Base-by-base conservation (phyloP, 1,140 invertebrate genomes). In the Drosophila pseudoananassae region DNA sequence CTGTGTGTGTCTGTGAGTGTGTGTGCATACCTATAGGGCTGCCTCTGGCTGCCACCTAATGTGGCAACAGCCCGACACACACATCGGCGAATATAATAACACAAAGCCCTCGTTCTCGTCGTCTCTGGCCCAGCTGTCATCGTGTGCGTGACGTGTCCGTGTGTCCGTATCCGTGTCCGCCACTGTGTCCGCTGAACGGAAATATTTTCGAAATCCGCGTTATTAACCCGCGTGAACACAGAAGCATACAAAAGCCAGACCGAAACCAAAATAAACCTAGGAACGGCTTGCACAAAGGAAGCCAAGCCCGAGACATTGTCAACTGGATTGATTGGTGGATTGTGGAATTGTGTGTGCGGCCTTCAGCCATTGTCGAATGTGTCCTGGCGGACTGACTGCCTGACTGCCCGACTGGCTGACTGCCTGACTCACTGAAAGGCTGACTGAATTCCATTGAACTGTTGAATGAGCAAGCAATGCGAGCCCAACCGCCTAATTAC, bases 71-170 rank as follows among this genome's bases (percentile, higher is more conserved):
- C 50, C 15, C 10, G 14, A 15, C 40, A 47, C 76, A 74, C 72
- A 64, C 74, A 68, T 78, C 68, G 59, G 38, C 60, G 59, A 87
- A 78, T 78, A 87, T 71, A 78, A 88, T 85, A 85, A 82, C 56
- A 85, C 70, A 87, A 85, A 82, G 54, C 63, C 61, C 52, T 74
- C 63, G 71, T 57, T 60, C 55, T 49, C 56, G 58, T 56, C 73
- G 36, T 55, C 46, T 49, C 43, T 58, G 50, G 56, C 29, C 61
- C 38, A 40, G 36, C 47, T 82, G 51, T 58, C 70, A 47, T 57
- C 53, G 50, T 57, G 51, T 60, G 70, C 55, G 64, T 71, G 71
- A 47, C 68, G 55, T 38, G 49, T 54, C 57, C 64, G 33, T 55
- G 27, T 57, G 20, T 46, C 57, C 57, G 10, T 14, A 46, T 50